A percentile compares a stretch with the other conserved stretches of the same genome.
Conservation (phyloP, 2,888 invertebrate species). For the Nemotelus nigrinus region DNA sequence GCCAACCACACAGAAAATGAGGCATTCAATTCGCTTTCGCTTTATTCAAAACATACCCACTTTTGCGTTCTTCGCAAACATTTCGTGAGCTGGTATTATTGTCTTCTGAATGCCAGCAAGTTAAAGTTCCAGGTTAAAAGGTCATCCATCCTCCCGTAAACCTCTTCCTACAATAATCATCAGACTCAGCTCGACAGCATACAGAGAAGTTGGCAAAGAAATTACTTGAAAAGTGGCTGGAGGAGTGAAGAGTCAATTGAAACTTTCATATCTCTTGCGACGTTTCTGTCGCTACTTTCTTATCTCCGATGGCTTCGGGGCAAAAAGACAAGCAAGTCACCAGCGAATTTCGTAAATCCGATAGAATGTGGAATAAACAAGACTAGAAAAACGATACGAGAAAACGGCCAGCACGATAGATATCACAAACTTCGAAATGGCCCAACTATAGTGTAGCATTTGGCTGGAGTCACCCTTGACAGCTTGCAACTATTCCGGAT, state of each 20-base stretch:
- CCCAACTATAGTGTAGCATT: constrained; percentile 39
- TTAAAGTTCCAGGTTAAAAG: constrained; percentile 38
- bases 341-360: not conserved
- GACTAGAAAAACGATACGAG: not conserved
- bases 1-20: not conserved
- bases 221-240: not conserved
- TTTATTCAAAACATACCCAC: no score
- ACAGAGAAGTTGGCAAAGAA: no score
- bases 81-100: constrained; percentile 17
- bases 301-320: constrained; percentile 34
- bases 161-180: not conserved
- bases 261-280: constrained; percentile 41
- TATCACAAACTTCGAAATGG: constrained; percentile 32
- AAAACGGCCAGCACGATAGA: constrained; percentile 15
- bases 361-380: constrained; percentile 17
- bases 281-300: constrained; percentile 39
- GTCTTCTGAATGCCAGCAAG: constrained; percentile 20
- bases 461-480: constrained; percentile 23
- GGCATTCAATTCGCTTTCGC: no score
- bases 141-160: constrained; percentile 11
- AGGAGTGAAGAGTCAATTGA: constrained; percentile 31
- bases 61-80: not conserved
- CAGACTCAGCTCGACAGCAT: not conserved
- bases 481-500: not conserved
- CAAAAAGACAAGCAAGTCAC: not conserved